These are phyloP conservation scores for Hestina assimilis DNA, from an alignment of 1,140 invertebrate genomes.

Conservation along the genomic window DNA sequence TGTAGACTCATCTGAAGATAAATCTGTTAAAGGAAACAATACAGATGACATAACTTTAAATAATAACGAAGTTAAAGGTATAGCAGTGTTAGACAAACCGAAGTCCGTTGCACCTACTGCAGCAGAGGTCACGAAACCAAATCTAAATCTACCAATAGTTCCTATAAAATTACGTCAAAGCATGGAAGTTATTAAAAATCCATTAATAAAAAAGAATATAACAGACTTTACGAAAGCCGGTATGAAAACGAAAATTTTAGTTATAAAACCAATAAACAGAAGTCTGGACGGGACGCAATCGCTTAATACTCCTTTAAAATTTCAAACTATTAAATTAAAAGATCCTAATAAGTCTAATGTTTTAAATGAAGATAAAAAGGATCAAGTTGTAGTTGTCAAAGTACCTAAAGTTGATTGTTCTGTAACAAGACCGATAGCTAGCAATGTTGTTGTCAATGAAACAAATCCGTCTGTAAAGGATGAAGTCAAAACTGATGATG, in stretches of 20 bases:
- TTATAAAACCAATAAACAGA: slow-evolving; percentile 67
- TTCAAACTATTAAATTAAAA: slow-evolving; percentile 70
- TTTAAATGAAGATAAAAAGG: slow-evolving; percentile 49
- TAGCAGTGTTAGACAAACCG: neutral
- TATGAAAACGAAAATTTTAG: slow-evolving; percentile 70
- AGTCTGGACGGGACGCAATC: slow-evolving; percentile 47
- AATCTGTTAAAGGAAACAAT: neutral
- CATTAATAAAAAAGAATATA: slow-evolving; percentile 68
- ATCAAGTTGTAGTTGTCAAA: slow-evolving; percentile 62
- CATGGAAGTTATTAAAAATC: slow-evolving; percentile 67
- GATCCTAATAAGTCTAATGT: slow-evolving; percentile 44
- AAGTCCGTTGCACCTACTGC: neutral
- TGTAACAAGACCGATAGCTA: slow-evolving; percentile 16
- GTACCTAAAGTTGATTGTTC: slow-evolving; percentile 59
- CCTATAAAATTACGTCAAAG: slow-evolving; percentile 63
- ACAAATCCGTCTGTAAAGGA: neutral
- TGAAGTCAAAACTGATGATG: slow-evolving; percentile 2
- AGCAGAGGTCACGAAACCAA: slow-evolving; percentile 27
- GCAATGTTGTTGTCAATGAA: neutral
- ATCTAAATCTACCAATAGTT: slow-evolving; percentile 46
- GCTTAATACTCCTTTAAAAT: slow-evolving; percentile 53
- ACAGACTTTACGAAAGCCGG: slow-evolving; percentile 64
- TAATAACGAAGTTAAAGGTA: neutral
- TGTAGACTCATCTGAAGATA: neutral
- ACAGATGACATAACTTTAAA: neutral